Conservation (phyloP, 1,140 invertebrate genomes). For the Acyrthosiphon pisum region DNA sequence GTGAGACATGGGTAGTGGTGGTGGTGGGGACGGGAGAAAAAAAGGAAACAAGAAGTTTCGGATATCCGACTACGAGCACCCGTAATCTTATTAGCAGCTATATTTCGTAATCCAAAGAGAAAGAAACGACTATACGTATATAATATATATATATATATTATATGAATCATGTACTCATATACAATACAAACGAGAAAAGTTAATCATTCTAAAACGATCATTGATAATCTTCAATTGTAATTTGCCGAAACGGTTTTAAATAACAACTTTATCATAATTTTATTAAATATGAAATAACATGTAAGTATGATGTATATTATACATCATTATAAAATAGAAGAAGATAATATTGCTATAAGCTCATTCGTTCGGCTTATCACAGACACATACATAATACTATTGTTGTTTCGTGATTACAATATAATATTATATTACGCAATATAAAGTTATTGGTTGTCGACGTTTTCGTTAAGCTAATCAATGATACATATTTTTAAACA, state of each 20-base stretch:
- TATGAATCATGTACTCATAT: neutral
- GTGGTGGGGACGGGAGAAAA: neutral
- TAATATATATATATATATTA: neutral
- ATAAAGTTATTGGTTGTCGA: neutral
- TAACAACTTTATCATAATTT: neutral
- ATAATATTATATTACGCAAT: too few relatives aligned
- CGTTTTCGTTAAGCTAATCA: neutral
- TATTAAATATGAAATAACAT: neutral
- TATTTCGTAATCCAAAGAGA: conserved; percentile 53
- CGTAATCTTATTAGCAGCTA: conserved; percentile 56
- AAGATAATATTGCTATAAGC: neutral
- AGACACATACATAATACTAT: neutral
- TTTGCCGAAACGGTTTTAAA: neutral
- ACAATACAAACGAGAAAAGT: conserved; percentile 7
- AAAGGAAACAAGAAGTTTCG: conserved; percentile 52
- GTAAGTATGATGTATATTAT: neutral
- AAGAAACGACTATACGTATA: conserved; percentile 32
- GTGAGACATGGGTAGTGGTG: neutral
- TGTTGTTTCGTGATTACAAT: neutral
- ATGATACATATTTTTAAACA: too few relatives aligned
- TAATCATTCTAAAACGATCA: conserved; percentile 25
- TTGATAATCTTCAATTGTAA: conserved; percentile 18
- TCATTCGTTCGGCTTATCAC: neutral
- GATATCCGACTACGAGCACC: conserved; percentile 49
- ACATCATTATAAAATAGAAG: neutral